Evolutionary conservation across 2,797 vertebrate genomes (phyloP).

Genomic region (Spinus olivaceus): DNA sequence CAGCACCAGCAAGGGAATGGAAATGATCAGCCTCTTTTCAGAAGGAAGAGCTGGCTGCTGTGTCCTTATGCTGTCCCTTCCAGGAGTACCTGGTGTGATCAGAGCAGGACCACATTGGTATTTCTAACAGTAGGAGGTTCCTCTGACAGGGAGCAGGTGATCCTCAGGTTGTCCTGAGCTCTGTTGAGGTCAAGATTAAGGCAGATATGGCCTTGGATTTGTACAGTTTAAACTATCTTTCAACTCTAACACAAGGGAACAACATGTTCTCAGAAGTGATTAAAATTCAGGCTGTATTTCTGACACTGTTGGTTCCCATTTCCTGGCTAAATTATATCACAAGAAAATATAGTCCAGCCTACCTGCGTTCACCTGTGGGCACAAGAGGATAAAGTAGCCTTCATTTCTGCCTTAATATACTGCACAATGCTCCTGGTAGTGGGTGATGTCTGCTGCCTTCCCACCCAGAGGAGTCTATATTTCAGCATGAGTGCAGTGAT

Average conservation of each 20-base stretch:
- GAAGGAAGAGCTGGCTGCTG: neutral
- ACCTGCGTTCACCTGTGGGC: constrained; percentile 24
- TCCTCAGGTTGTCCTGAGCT: neutral
- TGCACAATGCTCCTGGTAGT: neutral
- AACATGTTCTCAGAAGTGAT: neutral
- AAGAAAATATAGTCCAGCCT: constrained; percentile 14
- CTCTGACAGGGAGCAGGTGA: neutral
- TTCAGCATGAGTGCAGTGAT: constrained; percentile 49
- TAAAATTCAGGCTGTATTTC: constrained; percentile 15
- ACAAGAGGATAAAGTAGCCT: constrained; percentile 34
- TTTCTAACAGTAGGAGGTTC: neutral
- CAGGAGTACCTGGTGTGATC: neutral
- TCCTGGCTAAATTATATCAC: constrained; percentile 19
- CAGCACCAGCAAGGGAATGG: neutral
- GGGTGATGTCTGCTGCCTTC: constrained; percentile 32
- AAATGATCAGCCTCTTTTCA: neutral
- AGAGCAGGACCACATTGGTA: neutral
- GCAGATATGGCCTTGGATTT: neutral
- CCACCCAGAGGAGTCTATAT: constrained; percentile 42
- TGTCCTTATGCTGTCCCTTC: neutral
- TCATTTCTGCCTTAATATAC: constrained; percentile 49
- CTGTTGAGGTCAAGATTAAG: neutral
- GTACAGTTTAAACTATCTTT: neutral
- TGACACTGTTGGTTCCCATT: neutral
- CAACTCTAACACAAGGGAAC: neutral